phyloP scores from a whole-genome alignment of 2,888 invertebrate genomes.

The Coenonympha arcania region DNA sequence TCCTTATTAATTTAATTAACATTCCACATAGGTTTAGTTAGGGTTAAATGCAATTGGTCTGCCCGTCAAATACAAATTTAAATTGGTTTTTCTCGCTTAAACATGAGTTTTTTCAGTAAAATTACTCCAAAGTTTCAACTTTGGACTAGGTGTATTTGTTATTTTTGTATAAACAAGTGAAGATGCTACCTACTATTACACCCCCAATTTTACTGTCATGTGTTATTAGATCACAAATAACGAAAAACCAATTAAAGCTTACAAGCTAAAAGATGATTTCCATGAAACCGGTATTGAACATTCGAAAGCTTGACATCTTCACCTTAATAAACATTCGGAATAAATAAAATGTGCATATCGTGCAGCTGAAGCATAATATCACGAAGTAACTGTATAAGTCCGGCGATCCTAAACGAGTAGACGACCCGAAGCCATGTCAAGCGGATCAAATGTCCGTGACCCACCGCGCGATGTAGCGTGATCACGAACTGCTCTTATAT shows the following conservation, averaged over 20 bases:
- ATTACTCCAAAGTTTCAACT: too few species aligned
- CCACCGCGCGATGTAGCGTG: constrained; percentile 25
- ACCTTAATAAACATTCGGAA: constrained; percentile 18
- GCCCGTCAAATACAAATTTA: too few species aligned
- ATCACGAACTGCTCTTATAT: constrained; percentile 11
- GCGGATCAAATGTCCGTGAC: constrained; percentile 57
- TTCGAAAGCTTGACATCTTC: background rate
- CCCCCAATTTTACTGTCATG: too few species aligned
- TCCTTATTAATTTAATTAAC: background rate
- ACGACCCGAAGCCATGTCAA: constrained; percentile 42
- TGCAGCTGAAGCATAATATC: constrained; percentile 50
- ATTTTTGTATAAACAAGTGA: too few species aligned
- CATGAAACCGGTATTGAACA: background rate
- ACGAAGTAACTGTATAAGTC: constrained; percentile 56
- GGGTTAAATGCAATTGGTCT: too few species aligned
- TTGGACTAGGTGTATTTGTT: too few species aligned
- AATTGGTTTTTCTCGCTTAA: too few species aligned
- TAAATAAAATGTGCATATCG: constrained; percentile 38
- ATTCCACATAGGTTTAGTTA: too few species aligned
- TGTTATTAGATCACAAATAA: too few species aligned
- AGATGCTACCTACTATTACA: too few species aligned
- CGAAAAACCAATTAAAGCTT: too few species aligned
- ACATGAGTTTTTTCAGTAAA: too few species aligned
- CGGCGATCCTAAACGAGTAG: constrained; percentile 45
- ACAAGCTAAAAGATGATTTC: background rate